Base-by-base conservation (phyloP, 1,140 invertebrate genomes). In the Manduca sexta region DNA sequence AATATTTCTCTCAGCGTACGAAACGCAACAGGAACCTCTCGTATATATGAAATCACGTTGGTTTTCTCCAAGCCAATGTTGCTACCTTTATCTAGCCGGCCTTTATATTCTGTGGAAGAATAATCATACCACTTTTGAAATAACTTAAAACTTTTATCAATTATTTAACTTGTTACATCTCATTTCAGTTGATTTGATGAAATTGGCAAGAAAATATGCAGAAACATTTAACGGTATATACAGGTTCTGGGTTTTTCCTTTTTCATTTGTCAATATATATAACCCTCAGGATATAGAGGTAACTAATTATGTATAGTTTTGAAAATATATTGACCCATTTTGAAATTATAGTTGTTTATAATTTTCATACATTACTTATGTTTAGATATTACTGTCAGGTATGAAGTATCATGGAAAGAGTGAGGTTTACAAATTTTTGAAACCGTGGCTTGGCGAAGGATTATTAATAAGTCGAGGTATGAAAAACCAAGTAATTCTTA, bases 271-370 rank as follows among this genome's bases (percentile, higher is more conserved):
- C 10, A 39, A 52, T 30, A 52, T 79, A 18, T 67, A 71, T 42
- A 69, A 74, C 47, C 71, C 75, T 2, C 57, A 71, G 12, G 67
- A 75, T 49, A 51, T 69, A 12, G 71, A 78, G 68, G 74, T 74
- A 62, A 29, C 13, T 16, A 17, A 30, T 33, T 37, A 15, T 44
- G 35, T 45, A n/a, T 35, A 11, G 10, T 43, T 26, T 26, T 5
- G 4, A 5, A 26, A 3, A n/a, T n/a, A n/a, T n/a, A n/a, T n/a
- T n/a, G n/a, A n/a, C n/a, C n/a, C n/a, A n/a, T n/a, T n/a, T n/a
- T n/a, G n/a, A n/a, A n/a, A n/a, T n/a, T n/a, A n/a, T n/a, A n/a
- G n/a, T n/a, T n/a, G n/a, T n/a, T n/a, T n/a, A n/a, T n/a, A n/a
- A n/a, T n/a, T n/a, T n/a, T n/a, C n/a, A 26, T 26, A 1, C 4